phyloP scores from a whole-genome alignment of 2,113 vertebrate species.

The Triplophysa dalaica region DNA sequence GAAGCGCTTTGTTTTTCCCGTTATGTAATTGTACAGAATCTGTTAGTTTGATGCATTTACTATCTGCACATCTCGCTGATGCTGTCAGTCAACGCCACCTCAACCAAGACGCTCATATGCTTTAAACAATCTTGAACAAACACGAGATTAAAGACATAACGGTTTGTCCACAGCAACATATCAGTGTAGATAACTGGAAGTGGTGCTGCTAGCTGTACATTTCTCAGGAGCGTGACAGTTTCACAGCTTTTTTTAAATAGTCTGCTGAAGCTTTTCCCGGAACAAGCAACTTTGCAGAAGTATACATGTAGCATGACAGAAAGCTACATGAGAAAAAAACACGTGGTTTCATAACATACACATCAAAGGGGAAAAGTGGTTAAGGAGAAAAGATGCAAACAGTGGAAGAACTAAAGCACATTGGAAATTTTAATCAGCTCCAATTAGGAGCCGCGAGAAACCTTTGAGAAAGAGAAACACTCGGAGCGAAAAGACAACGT shows the following conservation, averaged over 20 bases:
- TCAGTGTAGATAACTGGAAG: too few species aligned
- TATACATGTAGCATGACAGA: not conserved
- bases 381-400: not conserved
- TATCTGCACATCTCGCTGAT: not conserved
- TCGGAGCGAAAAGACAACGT: slow-evolving; percentile 3
- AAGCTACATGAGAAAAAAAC: not conserved
- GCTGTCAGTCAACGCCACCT: not conserved
- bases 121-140: not conserved
- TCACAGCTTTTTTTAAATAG: too few species aligned
- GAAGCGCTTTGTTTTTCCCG: slow-evolving; percentile 22
- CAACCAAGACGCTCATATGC: not conserved
- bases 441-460: slow-evolving; percentile 12
- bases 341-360: not conserved
- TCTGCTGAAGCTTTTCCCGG: too few species aligned
- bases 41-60: slow-evolving; percentile 4
- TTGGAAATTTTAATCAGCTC: slow-evolving; percentile 18
- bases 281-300: too few species aligned
- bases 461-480: slow-evolving; percentile 23
- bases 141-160: not conserved
- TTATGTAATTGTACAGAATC: slow-evolving; percentile 30
- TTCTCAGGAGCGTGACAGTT: too few species aligned
- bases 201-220: too few species aligned
- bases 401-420: not conserved
- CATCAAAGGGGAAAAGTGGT: not conserved
- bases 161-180: too few species aligned